phyloP scores from a whole-genome alignment of 2,888 invertebrate genomes.

The Andrena hattorfiana region DNA sequence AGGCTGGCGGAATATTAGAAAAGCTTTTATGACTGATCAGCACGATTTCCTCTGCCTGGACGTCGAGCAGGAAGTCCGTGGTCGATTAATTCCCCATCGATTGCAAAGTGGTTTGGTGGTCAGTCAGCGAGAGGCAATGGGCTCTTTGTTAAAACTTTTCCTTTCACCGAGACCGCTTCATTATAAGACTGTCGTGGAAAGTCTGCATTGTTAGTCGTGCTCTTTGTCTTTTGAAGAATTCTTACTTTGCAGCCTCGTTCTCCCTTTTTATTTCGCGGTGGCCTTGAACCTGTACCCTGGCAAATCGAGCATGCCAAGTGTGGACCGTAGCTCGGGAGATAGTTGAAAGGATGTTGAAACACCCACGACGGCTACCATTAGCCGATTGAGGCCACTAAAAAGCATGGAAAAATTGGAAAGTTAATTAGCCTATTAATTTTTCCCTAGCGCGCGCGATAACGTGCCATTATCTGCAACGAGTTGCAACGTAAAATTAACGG shows the following conservation, averaged over 20 bases:
- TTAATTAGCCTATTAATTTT: constrained; percentile 9
- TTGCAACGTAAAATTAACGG: constrained; percentile 26
- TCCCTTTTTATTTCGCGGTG: neutral
- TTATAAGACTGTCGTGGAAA: constrained; percentile 9
- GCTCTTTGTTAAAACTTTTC: constrained; percentile 50
- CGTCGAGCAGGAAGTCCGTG: constrained; percentile 40
- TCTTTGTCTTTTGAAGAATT: neutral
- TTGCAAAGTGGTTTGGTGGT: constrained; percentile 24
- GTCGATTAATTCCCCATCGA: constrained; percentile 38
- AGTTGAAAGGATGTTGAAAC: neutral
- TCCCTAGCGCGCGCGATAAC: neutral
- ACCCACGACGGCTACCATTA: neutral
- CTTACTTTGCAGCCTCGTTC: neutral
- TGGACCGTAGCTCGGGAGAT: neutral
- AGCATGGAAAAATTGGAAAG: too few relatives aligned
- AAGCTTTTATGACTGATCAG: neutral
- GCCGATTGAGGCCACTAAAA: neutral
- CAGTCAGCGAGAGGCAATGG: constrained; percentile 20
- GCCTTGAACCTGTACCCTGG: constrained; percentile 1
- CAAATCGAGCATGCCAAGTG: too few relatives aligned
- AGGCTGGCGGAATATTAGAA: neutral
- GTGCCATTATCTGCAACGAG: constrained; percentile 29
- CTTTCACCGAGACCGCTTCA: constrained; percentile 20
- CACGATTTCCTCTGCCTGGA: constrained; percentile 10
- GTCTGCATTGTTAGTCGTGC: neutral